phyloP scores from a whole-genome alignment of 2,888 invertebrate species.

The Leistus spinibarbis region DNA sequence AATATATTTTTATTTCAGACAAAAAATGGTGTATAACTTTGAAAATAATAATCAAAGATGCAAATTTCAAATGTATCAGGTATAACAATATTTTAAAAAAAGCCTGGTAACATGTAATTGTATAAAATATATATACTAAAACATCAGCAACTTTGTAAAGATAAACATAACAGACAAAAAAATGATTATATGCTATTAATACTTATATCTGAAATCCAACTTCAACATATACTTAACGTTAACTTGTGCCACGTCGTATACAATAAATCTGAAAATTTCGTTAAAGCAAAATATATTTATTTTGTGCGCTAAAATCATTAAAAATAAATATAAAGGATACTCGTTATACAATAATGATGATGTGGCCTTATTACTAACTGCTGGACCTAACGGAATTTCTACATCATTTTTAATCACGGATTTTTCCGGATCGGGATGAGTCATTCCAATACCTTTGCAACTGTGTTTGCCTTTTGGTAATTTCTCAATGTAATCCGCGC shows the following conservation, averaged over 20 bases:
- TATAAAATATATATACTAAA: not conserved
- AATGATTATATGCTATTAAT: slow-evolving; percentile 49
- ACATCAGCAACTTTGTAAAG: not conserved
- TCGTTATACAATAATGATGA: slow-evolving; percentile 87
- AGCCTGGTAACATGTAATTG: not conserved
- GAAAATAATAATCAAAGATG: not conserved
- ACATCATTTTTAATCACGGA: slow-evolving; percentile 68
- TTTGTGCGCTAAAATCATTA: not conserved
- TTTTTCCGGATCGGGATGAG: slow-evolving; percentile 78
- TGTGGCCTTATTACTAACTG: slow-evolving; percentile 56
- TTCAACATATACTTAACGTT: slow-evolving; percentile 87
- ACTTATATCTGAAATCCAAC: slow-evolving; percentile 84
- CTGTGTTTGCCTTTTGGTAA: slow-evolving; percentile 86
- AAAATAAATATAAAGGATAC: slow-evolving; percentile 59
- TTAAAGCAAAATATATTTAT: slow-evolving; percentile 47
- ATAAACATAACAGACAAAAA: not conserved
- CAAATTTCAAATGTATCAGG: not conserved
- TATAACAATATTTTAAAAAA: not conserved
- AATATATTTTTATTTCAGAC: not conserved
- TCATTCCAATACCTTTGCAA: slow-evolving; percentile 84
- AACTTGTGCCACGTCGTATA: slow-evolving; percentile 95
- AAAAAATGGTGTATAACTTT: not conserved
- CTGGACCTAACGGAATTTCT: slow-evolving; percentile 78
- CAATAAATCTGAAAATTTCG: slow-evolving; percentile 70
- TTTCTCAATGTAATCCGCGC: slow-evolving; percentile 76